Evolutionary conservation across 2,888 invertebrate species (phyloP).

Genomic region (Hartigia nigra): DNA sequence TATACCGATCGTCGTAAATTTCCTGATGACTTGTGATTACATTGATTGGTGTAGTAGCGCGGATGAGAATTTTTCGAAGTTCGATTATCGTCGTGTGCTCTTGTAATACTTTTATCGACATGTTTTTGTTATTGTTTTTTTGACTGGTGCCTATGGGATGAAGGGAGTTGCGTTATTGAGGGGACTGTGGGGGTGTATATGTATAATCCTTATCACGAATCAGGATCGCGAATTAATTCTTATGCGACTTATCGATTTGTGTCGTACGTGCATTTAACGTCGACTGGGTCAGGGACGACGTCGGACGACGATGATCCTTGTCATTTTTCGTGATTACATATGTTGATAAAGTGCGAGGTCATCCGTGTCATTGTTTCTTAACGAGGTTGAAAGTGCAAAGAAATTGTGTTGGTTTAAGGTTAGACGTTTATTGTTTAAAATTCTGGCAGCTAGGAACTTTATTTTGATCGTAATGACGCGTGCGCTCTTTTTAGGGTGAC

Average conservation of each 20-base stretch:
- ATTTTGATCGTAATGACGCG: neutral
- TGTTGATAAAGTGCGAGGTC: neutral
- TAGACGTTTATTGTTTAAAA: neutral
- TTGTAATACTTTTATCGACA: neutral
- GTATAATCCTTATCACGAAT: neutral
- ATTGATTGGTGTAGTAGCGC: neutral
- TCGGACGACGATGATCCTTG: neutral
- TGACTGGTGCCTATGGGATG: neutral
- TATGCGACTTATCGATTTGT: neutral
- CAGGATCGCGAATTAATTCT: neutral
- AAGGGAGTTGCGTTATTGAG: neutral
- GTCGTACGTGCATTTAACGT: neutral
- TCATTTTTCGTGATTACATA: neutral
- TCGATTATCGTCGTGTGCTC: neutral
- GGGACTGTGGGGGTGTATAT: neutral
- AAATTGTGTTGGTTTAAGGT: neutral
- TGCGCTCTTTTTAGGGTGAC: no score
- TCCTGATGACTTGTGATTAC: neutral
- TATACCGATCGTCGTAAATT: neutral
- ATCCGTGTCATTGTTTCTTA: neutral
- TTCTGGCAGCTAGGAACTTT: no score
- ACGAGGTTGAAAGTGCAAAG: neutral
- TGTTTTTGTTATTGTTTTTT: neutral
- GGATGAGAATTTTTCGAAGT: neutral
- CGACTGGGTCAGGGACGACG: neutral